A percentile compares a stretch with the other conserved stretches of the same genome.
Conservation (phyloP, 2,888 invertebrate genomes). For the Lampropteryx suffumata region DNA sequence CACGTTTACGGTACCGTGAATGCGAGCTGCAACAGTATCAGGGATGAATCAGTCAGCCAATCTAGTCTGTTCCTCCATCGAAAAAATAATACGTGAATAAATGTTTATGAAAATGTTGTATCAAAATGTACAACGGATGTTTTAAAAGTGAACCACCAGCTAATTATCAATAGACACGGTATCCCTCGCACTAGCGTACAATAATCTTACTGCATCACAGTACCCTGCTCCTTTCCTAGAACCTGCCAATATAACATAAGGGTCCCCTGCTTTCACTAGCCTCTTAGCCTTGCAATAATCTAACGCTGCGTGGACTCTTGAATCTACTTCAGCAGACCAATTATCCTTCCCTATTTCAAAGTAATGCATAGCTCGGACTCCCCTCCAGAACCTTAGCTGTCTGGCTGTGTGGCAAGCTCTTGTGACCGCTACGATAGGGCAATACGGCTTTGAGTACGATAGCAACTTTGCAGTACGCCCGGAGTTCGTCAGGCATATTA, state of each 20-base stretch:
- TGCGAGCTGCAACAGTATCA: too few relatives aligned
- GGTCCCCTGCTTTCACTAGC: slow-evolving; percentile 65
- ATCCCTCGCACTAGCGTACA: slow-evolving; percentile 69
- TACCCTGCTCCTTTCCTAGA: slow-evolving; percentile 70
- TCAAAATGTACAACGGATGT: too few relatives aligned
- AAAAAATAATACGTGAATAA: too few relatives aligned
- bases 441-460: slow-evolving; percentile 86
- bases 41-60: too few relatives aligned
- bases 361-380: slow-evolving; percentile 79
- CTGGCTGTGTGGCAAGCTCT: slow-evolving; percentile 86
- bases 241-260: slow-evolving; percentile 68
- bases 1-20: too few relatives aligned
- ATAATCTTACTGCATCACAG: slow-evolving; percentile 65
- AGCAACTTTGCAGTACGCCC: slow-evolving; percentile 87
- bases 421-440: slow-evolving; percentile 90
- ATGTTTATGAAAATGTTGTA: too few relatives aligned
- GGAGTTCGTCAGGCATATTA: slow-evolving; percentile 90
- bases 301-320: slow-evolving; percentile 63
- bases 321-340: slow-evolving; percentile 67
- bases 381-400: slow-evolving; percentile 80
- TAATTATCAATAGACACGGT: slow-evolving; percentile 39
- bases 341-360: slow-evolving; percentile 59
- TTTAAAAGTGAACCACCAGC: slow-evolving; percentile 13
- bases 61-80: too few relatives aligned
- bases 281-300: slow-evolving; percentile 75